phyloP scores from a whole-genome alignment of 2,888 invertebrate species.

The Stratiomys singularior region DNA sequence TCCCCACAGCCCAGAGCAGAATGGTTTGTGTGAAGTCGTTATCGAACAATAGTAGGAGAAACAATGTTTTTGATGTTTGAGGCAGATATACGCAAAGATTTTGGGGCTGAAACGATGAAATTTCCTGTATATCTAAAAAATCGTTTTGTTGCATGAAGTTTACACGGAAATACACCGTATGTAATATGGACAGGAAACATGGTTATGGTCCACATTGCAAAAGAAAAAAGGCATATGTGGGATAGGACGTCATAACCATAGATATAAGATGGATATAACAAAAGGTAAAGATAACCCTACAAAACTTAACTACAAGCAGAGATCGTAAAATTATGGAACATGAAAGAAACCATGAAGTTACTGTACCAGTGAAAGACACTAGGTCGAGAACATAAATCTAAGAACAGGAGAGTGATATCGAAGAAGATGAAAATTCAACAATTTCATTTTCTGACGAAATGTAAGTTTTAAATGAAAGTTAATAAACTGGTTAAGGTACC shows the following conservation, averaged over 20 bases:
- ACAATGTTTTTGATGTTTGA: too few relatives aligned
- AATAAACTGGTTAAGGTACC: background rate
- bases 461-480: background rate
- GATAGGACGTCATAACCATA: constrained; percentile 55
- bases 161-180: too few relatives aligned
- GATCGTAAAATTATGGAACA: background rate
- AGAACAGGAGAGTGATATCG: background rate
- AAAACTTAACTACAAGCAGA: background rate
- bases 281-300: background rate
- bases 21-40: constrained; percentile 55
- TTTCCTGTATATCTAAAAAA: too few relatives aligned
- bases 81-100: too few relatives aligned
- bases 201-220: constrained; percentile 59
- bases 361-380: background rate
- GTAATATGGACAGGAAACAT: too few relatives aligned
- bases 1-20: constrained; percentile 43
- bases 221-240: constrained; percentile 57
- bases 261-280: background rate
- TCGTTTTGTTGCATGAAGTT: too few relatives aligned
- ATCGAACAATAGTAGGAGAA: too few relatives aligned
- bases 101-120: too few relatives aligned
- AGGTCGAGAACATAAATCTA: background rate
- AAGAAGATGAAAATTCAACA: background rate
- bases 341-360: background rate
- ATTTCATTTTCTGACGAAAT: background rate